Conservation (phyloP, 2,888 invertebrate genomes). For the Trichopoda pennipes region DNA sequence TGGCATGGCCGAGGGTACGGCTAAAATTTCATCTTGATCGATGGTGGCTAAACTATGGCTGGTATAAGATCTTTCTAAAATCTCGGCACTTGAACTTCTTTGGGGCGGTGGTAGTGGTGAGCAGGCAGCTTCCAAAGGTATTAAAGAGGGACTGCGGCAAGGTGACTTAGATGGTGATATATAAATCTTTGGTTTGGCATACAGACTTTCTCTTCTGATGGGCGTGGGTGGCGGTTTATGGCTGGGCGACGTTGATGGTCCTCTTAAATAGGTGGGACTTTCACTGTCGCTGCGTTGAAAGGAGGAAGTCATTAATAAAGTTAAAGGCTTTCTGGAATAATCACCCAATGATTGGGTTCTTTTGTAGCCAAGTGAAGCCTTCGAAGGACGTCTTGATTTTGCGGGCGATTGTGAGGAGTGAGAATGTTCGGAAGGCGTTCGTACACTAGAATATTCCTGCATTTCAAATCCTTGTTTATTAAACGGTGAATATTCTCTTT, state of each 20-base stretch:
- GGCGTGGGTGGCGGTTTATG: slow-evolving; percentile 76
- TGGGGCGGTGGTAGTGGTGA: slow-evolving; percentile 73
- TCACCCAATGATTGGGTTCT: slow-evolving; percentile 75
- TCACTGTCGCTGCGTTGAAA: slow-evolving; percentile 71
- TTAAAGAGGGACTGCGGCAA: slow-evolving; percentile 65
- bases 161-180: slow-evolving; percentile 72
- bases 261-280: slow-evolving; percentile 66
- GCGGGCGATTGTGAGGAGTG: slow-evolving; percentile 67
- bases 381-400: slow-evolving; percentile 68
- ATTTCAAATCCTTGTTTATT: slow-evolving; percentile 76
- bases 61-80: slow-evolving; percentile 77
- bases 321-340: slow-evolving; percentile 67
- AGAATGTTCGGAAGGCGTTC: slow-evolving; percentile 70
- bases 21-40: slow-evolving; percentile 78
- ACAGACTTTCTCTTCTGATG: slow-evolving; percentile 76
- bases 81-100: slow-evolving; percentile 78
- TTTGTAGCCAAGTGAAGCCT: slow-evolving; percentile 68
- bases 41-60: slow-evolving; percentile 77
- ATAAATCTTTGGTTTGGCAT: slow-evolving; percentile 77
- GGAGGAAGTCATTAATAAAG: slow-evolving; percentile 70
- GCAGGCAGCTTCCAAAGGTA: slow-evolving; percentile 48
- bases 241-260: slow-evolving; percentile 72
- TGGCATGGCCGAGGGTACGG: slow-evolving; percentile 79
- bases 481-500: slow-evolving; percentile 74
- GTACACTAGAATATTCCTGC: slow-evolving; percentile 73